Evolutionary conservation across 2,113 vertebrate genomes (phyloP), one percentile per base, ranked within the genome.

Genomic region (Uria aalge): DNA sequence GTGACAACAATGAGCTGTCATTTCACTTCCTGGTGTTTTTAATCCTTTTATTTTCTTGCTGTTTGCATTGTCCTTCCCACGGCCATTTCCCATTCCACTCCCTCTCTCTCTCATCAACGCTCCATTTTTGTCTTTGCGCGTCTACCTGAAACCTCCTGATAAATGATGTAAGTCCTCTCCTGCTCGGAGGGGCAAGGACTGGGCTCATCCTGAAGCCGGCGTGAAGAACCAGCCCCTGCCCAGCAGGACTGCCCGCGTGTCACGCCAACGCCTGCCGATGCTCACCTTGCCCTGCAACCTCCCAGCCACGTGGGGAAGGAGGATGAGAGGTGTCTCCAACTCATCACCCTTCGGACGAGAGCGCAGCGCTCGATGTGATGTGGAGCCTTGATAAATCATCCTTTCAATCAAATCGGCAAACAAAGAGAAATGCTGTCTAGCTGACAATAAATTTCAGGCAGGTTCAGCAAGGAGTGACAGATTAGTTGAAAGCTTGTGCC

Each of bases 371-470:
- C 88, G 24, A 7, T 12, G 72, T 5, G 52, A 32, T 64, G 74
- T 48, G 53, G 59, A 95, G 59, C 52, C 68, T 82, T 86, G 81
- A 94, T 78, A 87, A 85, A 74, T 96, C 75, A 80, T 85, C 81
- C 92, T 85, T 93, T 96, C 90, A 91, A 96, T 93, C 90, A 95
- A 96, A 96, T 92, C 90, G 93, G 96, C 94, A 94, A 85, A 94
- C 91, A 86, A 91, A 93, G 43, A 79, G 89, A 74, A 85, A 84
- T 68, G 76, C 77, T 79, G 76, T 60, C 84, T 94, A 97, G 90
- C 84, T 56, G 88, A 75, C 79, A 94, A 91, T 91, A 92, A 84
- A 96, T 95, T 83, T 76, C 90, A 94, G 85, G 62, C 32, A 67
- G 34, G 78, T 87, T 92, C 90, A 93, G 91, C 71, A 78, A 85